These are phyloP conservation scores for Macrophya alboannulata DNA, from an alignment of 2,888 invertebrate genomes.

Conservation along the genomic window DNA sequence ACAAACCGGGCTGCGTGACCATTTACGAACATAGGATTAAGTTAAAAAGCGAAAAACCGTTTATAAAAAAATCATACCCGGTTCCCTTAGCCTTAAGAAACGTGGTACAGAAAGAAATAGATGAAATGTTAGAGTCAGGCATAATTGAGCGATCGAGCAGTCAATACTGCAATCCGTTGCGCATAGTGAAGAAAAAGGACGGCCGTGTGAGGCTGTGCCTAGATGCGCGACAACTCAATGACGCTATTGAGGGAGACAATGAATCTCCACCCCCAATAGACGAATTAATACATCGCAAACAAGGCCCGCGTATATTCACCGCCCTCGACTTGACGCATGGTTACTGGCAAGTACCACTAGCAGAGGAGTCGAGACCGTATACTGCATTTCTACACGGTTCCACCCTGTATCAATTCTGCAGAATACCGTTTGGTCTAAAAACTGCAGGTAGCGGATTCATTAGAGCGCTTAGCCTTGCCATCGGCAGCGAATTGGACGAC, in stretches of 20 bases:
- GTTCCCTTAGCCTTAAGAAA: slow-evolving; percentile 67
- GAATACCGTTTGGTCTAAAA: slow-evolving; percentile 70
- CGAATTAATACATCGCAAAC: too few species aligned
- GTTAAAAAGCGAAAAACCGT: slow-evolving; percentile 62
- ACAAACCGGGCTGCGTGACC: slow-evolving; percentile 61
- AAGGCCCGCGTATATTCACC: too few species aligned
- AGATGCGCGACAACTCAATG: too few species aligned
- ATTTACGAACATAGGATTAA: slow-evolving; percentile 66
- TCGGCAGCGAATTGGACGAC: not conserved
- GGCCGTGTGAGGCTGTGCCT: slow-evolving; percentile 69
- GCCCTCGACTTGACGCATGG: too few species aligned
- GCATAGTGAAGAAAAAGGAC: slow-evolving; percentile 69
- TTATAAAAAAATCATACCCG: slow-evolving; percentile 66
- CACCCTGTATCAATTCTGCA: slow-evolving; percentile 62
- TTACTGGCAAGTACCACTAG: too few species aligned
- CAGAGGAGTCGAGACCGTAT: slow-evolving; percentile 59
- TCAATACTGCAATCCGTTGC: slow-evolving; percentile 69
- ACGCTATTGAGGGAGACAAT: too few species aligned
- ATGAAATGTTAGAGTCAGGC: slow-evolving; percentile 63
- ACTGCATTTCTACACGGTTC: slow-evolving; percentile 62
- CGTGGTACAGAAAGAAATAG: too few species aligned
- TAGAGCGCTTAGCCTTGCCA: too few species aligned
- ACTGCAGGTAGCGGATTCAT: too few species aligned
- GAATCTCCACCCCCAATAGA: too few species aligned
- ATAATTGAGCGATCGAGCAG: slow-evolving; percentile 68